Evolutionary conservation across 2,113 vertebrate genomes (phyloP), one percentile per base, ranked within the genome.

Genomic region (Zeus faber): DNA sequence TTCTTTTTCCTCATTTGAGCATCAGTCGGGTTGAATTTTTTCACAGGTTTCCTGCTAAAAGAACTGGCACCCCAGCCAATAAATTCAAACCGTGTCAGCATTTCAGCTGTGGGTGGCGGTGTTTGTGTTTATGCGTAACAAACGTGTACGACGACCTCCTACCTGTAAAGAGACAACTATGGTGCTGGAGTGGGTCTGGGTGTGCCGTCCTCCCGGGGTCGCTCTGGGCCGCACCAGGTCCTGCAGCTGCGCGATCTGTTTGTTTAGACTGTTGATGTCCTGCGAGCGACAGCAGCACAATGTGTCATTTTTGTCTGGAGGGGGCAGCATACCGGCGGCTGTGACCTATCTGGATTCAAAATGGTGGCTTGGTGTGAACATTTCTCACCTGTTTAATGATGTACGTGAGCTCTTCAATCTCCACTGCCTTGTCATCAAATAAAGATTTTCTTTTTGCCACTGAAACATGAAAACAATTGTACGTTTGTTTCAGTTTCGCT

Each of bases 141-240:
- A n/a, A n/a, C n/a, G n/a, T n/a, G n/a, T n/a, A n/a, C n/a, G 37
- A 40, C 39, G 6, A 29, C 49, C 33, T n/a, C 50, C 49, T 67
- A 97, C 94, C 93, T 97, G 94, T 71, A 97, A 70, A 0, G 94
- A 97, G 50, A 97, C 93, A 17, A 97, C 94, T 6, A 97, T 93
- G n/a, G 93, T 97, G 62, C 92, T 97, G 18, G 94, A 97, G 74
- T 97, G 94, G 10, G 90, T 93, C 50, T 96, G 93, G 61, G 94
- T 84, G 48, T 97, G 94, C n/a, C 91, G 86, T 23, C 94, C 92
- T 0, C 89, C 91, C n/a, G 92, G 92, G 68, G 87, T 85, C 22
- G 86, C 89, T 5, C 92, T 91, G 16, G 92, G 92, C 25, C 85
- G 84, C 59, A 95, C 92, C 27, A 96, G 82, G 44, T 94, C 92